Evolutionary conservation across 2,888 invertebrate species (phyloP), one percentile per base, ranked within the genome.

Genomic region (Teleogryllus oceanicus): DNA sequence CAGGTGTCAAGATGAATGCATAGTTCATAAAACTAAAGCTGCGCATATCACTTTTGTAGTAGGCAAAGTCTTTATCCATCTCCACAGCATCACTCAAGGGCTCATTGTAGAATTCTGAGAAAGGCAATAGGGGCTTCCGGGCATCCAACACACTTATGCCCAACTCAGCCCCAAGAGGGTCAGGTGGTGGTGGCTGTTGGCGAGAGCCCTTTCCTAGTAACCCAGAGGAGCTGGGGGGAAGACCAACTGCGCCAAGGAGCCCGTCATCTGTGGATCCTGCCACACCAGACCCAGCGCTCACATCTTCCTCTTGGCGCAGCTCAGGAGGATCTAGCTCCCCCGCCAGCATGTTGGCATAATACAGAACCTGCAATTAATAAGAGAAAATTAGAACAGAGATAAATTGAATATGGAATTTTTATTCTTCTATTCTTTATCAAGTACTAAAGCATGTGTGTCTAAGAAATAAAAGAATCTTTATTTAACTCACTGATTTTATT

Each of bases 81-180:
- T 96, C 96, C 82, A 98, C 93, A 80, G 92, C 92, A 87, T 97
- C 97, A 88, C 96, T 96, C 78, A 97, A 89, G 1, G 95, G 94
- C 87, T 98, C 97, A 87, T 98, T 97, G 88, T 97, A 96, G 88
- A 98, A 98, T 85, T 97, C 97, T 83, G 93, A 92, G 85, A 94
- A 95, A 80, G 95, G 92, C 86, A 98, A 90, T 84, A 92, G 90
- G 74, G 97, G 97, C 85, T 91, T 92, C 78, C 96, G 91, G 86
- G 95, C 94, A 86, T 97, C 95, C 85, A 95, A 87, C 37, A 93
- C 91, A 85, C 92, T 91, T 83, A 96, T 89, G 84, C 92, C 92
- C 85, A 97, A 90, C 88, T 93, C 94, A 83, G 90, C 88, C 82
- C 92, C 95, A 85, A 94, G 87, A n/a, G 90, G 90, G 84, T 93